phyloP scores from a whole-genome alignment of 2,888 invertebrate genomes.

The Dryadula phaetusa region DNA sequence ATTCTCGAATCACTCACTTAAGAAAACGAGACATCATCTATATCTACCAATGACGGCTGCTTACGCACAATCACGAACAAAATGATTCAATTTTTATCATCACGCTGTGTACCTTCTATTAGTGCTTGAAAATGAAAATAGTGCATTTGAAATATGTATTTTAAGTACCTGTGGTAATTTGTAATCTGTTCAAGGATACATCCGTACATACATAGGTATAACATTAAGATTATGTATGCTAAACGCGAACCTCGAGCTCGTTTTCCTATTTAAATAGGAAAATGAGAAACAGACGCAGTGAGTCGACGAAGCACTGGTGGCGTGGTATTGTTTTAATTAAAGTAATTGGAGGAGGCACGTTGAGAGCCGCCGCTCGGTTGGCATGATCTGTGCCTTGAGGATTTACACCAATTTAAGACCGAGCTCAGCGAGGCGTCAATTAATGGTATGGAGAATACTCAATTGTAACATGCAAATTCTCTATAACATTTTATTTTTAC shows the following conservation, averaged over 20 bases:
- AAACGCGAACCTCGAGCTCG: conserved; percentile 76
- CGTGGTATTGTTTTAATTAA: conserved; percentile 84
- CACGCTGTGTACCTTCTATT: no score
- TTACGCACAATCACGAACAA: conserved; percentile 39
- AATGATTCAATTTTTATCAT: neutral
- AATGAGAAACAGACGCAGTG: conserved; percentile 82
- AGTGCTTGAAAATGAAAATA: neutral
- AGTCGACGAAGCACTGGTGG: conserved; percentile 80
- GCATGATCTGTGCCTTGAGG: conserved; percentile 83
- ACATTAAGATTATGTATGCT: conserved; percentile 78
- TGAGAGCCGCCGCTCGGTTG: conserved; percentile 76
- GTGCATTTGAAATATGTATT: neutral
- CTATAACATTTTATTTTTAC: conserved; percentile 38
- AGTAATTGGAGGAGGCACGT: conserved; percentile 84
- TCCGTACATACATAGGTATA: conserved; percentile 52
- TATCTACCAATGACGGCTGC: conserved; percentile 60
- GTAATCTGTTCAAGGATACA: neutral
- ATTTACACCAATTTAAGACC: conserved; percentile 82
- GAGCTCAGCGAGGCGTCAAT: conserved; percentile 75
- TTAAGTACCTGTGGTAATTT: neutral
- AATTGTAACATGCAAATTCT: conserved; percentile 56
- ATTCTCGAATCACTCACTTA: conserved; percentile 73
- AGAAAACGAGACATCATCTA: conserved; percentile 61
- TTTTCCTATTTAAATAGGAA: conserved; percentile 84
- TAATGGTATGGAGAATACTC: conserved; percentile 68